Evolutionary conservation across 2,797 vertebrate species (phyloP).

Genomic region (Chiloscyllium punctatum): DNA sequence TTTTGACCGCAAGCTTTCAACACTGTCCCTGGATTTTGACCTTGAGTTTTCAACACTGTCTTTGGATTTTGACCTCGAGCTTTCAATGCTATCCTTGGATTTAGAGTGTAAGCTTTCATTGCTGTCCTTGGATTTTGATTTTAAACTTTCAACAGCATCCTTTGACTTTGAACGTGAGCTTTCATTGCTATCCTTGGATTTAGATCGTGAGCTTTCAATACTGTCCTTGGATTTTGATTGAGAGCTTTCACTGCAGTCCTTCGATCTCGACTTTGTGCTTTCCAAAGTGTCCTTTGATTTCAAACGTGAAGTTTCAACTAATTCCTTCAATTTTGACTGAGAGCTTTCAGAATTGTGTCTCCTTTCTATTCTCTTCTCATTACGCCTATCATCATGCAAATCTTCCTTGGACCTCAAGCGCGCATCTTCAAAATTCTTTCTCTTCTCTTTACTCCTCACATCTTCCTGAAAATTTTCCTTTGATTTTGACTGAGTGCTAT

Average conservation of each 20-base stretch:
- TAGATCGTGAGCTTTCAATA: background rate
- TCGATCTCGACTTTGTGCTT: background rate
- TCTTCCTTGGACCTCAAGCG: conserved; percentile 9
- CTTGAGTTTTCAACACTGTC: background rate
- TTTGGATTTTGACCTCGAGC: background rate
- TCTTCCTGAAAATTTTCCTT: conserved; percentile 4
- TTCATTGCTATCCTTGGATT: conserved; percentile 1
- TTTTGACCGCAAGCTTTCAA: background rate
- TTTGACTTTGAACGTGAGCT: conserved; percentile 15
- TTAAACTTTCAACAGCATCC: background rate
- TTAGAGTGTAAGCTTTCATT: background rate
- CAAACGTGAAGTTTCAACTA: background rate
- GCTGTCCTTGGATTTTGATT: background rate
- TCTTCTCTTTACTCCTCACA: conserved; percentile 18
- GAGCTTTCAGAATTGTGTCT: conserved; percentile 5
- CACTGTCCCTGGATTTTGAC: background rate
- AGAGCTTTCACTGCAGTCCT: background rate
- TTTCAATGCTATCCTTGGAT: background rate
- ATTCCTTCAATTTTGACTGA: conserved; percentile 30
- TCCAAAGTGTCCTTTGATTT: background rate
- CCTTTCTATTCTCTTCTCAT: background rate
- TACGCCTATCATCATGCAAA: background rate
- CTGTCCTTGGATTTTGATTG: background rate
- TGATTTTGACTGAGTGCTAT: background rate
- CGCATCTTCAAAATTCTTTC: conserved; percentile 22